Evolutionary conservation across 2,113 vertebrate genomes (phyloP), one percentile per base, ranked within the genome.

Genomic region (Datnioides undecimradiatus): DNA sequence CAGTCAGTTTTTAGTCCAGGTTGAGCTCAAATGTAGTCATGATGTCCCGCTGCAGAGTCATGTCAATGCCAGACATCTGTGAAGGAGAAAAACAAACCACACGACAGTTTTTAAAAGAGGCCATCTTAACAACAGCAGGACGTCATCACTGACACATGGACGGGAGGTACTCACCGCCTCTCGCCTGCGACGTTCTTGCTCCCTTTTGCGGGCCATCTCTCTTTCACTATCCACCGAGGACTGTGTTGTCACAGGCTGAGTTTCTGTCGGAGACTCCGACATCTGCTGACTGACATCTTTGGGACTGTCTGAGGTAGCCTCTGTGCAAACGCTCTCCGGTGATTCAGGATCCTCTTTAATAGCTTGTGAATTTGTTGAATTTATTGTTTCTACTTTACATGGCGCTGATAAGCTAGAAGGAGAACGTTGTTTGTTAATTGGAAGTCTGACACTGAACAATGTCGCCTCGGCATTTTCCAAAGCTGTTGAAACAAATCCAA

Each of bases 21-120:
- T 94, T 93, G 10, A 97, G 96, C 94, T 99, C 97, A 76, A 99
- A 99, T 40, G 95, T 93, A 80, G 95, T 90, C 97, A 98, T 96
- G 84, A 98, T 95, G 52, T 97, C 96, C 1, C 94, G 94, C 87
- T 97, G 97, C 92, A 95, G 92, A 68, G 94, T 95, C 84, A 99
- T 95, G 86, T 99, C 97, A 82, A 98, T 95, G 68, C 88, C 91
- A 49, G 92, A 93, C 95, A 96, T 96, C 97, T 99, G 46, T 3
- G 54, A 49, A 64, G 87, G 64, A 93, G 76, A 90, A 84, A 65
- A 67, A 45, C 17, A 55, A 66, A 38, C 2, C 46, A 57, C 16
- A 57, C 10, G 25, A 6, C 5, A 27, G 12, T 34, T 12, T 6
- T 48, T 12, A 45, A 64, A 59, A 27, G n/a, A n/a, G 11, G 2